These are phyloP conservation scores for Paracanthobrama guichenoti DNA, from an alignment of 2,113 vertebrate species.

Conservation along the genomic window DNA sequence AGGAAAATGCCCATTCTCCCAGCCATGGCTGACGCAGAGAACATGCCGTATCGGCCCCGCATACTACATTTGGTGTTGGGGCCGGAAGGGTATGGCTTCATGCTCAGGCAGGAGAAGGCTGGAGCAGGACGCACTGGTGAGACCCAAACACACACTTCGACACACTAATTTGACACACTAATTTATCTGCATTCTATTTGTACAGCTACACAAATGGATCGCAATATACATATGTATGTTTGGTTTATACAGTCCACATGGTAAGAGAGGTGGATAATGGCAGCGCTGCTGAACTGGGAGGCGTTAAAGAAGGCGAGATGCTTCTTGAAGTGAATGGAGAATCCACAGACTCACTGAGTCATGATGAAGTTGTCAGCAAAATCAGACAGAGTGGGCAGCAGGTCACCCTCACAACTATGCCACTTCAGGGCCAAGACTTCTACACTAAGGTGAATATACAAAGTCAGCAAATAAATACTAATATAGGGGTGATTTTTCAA, in stretches of 20 bases:
- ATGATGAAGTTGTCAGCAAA: slow-evolving; percentile 80
- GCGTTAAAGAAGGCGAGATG: slow-evolving; percentile 88
- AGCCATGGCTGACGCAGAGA: slow-evolving; percentile 75
- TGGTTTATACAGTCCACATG: slow-evolving; percentile 77
- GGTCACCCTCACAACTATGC: slow-evolving; percentile 78
- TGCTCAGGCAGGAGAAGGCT: slow-evolving; percentile 84
- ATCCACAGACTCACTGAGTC: slow-evolving; percentile 78
- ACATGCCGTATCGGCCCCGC: slow-evolving; percentile 77
- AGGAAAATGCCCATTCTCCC: slow-evolving; percentile 78
- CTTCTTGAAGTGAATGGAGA: slow-evolving; percentile 88
- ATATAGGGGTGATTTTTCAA: not conserved
- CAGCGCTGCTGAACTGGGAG: slow-evolving; percentile 82
- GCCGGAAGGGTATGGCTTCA: slow-evolving; percentile 83
- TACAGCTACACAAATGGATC: not conserved
- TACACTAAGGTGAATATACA: slow-evolving; percentile 78
- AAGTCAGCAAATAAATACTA: not conserved
- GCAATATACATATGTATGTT: not conserved
- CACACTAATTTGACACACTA: too few relatives aligned
- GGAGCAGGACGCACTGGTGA: slow-evolving; percentile 72
- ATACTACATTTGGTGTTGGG: slow-evolving; percentile 81
- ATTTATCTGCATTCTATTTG: too few relatives aligned
- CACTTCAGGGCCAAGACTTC: slow-evolving; percentile 75
- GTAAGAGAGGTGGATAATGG: slow-evolving; percentile 85
- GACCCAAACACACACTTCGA: not conserved
- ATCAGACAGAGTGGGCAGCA: slow-evolving; percentile 74